phyloP scores from a whole-genome alignment of 2,797 vertebrate species.

The Decapterus maruadsi region DNA sequence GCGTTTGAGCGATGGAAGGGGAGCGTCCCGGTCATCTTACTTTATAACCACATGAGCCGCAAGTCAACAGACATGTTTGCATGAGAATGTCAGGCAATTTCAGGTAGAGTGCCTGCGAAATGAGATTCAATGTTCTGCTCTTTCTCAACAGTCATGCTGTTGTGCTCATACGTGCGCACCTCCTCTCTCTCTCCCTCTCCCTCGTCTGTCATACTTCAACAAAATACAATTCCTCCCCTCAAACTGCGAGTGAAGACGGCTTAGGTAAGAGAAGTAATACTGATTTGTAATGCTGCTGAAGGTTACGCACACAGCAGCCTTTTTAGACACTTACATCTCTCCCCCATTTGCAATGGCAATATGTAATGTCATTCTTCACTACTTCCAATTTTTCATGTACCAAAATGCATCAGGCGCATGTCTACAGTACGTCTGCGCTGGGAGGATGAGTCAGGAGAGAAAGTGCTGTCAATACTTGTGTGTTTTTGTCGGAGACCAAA shows the following conservation, averaged over 20 bases:
- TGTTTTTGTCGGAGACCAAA: background rate
- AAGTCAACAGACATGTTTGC: slow-evolving; percentile 62
- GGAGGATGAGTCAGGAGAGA: background rate
- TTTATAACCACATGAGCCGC: slow-evolving; percentile 60
- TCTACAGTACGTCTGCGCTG: slow-evolving; percentile 20
- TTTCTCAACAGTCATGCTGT: slow-evolving; percentile 44
- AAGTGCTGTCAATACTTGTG: slow-evolving; percentile 4
- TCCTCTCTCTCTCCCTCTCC: background rate
- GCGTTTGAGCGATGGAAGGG: background rate
- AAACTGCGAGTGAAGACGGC: slow-evolving; percentile 60
- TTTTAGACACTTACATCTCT: slow-evolving; percentile 59
- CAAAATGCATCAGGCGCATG: slow-evolving; percentile 28
- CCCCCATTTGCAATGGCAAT: slow-evolving; percentile 54
- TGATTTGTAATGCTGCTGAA: slow-evolving; percentile 67
- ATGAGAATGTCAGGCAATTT: slow-evolving; percentile 71
- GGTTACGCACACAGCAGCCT: slow-evolving; percentile 52
- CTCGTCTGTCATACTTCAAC: slow-evolving; percentile 54
- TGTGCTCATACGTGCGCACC: background rate
- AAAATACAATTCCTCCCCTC: slow-evolving; percentile 63
- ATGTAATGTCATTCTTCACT: slow-evolving; percentile 62
- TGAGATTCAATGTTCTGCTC: slow-evolving; percentile 63
- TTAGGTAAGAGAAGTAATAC: slow-evolving; percentile 64
- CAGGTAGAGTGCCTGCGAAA: slow-evolving; percentile 51
- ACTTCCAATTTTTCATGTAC: slow-evolving; percentile 45
- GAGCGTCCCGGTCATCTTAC: slow-evolving; percentile 43